Evolutionary conservation across 2,888 invertebrate genomes (phyloP).

Genomic region (Alviniconcha strummeri): DNA sequence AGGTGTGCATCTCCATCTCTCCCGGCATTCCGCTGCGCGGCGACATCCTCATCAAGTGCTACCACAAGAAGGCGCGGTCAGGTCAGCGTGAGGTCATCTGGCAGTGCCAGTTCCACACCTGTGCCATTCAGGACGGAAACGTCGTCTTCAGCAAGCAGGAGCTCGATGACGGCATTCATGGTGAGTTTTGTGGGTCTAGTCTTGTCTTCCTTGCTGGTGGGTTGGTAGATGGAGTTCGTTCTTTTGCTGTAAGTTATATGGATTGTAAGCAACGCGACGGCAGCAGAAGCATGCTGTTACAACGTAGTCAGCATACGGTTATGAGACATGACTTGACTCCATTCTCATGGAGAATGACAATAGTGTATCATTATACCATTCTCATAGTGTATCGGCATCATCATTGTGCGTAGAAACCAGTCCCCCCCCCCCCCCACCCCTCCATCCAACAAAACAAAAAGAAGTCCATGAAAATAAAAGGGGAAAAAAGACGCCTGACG

Average conservation of each 20-base stretch:
- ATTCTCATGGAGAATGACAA: no score
- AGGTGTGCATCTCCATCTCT: constrained; percentile 83
- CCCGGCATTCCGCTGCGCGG: constrained; percentile 87
- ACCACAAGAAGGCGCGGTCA: constrained; percentile 79
- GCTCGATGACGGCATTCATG: constrained; percentile 88
- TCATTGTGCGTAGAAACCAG: no score
- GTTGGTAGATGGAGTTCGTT: background rate
- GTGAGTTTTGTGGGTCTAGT: constrained; percentile 74
- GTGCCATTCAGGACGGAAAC: constrained; percentile 89
- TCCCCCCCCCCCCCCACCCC: no score
- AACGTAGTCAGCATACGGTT: no score
- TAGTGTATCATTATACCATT: no score
- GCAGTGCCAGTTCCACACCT: constrained; percentile 94
- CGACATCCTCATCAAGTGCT: constrained; percentile 93
- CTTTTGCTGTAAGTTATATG: background rate
- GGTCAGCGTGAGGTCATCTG: constrained; percentile 82
- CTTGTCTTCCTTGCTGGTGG: background rate
- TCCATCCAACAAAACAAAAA: no score
- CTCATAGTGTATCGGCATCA: no score
- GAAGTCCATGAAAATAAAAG: no score
- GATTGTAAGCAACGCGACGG: no score
- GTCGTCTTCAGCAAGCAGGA: constrained; percentile 90
- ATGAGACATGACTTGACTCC: no score
- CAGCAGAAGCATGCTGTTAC: no score
- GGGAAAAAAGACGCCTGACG: no score